A percentile compares a stretch with the other conserved stretches of the same genome.
phyloP scores from a whole-genome alignment of 1,140 invertebrate species.

The Glomeris maerens region DNA sequence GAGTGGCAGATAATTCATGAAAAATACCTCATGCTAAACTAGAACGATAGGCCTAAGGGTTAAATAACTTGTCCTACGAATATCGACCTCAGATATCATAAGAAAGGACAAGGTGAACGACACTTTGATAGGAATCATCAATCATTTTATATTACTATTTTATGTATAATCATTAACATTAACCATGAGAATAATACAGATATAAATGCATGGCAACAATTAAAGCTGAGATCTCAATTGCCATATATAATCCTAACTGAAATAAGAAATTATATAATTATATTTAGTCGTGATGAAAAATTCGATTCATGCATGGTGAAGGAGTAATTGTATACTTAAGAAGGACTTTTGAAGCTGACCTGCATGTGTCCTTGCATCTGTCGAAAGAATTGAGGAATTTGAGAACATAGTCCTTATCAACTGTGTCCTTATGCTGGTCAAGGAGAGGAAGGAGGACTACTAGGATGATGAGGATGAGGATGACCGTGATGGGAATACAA shows the following conservation, averaged over 20 bases:
- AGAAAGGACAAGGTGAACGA: no score
- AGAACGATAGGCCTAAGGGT: no score
- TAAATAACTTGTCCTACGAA: no score
- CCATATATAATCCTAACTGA: not conserved
- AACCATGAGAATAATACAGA: no score
- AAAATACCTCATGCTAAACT: no score
- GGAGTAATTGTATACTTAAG: not conserved
- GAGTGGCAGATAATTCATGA: no score
- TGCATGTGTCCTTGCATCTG: conserved; percentile 19
- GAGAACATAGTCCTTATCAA: conserved; percentile 15
- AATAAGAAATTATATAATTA: not conserved
- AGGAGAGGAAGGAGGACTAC: conserved; percentile 59
- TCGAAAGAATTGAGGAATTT: conserved; percentile 15
- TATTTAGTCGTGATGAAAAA: not conserved
- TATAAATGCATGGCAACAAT: no score
- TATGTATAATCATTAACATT: no score
- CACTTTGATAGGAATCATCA: no score
- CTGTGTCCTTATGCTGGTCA: conserved; percentile 37
- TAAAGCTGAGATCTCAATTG: not conserved
- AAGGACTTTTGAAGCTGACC: conserved; percentile 11
- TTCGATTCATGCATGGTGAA: not conserved
- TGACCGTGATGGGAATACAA: conserved; percentile 62
- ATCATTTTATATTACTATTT: no score
- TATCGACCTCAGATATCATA: no score
- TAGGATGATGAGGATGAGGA: conserved; percentile 54